Evolutionary conservation across 35 echinoderm and acorn worm genomes (phyloP), one percentile per base, ranked within the genome.

Genomic region (Heliocidaris tuberculata): DNA sequence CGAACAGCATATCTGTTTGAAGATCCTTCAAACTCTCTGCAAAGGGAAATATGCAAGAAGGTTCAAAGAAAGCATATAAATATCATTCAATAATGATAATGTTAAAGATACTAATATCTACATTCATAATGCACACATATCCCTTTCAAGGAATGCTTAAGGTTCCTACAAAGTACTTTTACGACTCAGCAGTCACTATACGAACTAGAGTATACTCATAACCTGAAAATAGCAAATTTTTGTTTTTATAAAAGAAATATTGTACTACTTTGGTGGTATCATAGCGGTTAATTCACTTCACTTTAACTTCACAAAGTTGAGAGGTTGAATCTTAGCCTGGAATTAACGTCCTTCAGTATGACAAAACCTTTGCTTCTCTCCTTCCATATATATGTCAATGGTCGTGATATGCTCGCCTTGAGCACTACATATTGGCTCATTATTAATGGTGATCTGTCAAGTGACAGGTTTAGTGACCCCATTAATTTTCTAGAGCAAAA

Each of bases 1-100:
- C 60, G 61, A 96, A 96, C 86, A 96, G 93, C 95, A 96, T 96
- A 54, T 96, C 95, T 9, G 95, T 94, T 31, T 90, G 93, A 60
- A 96, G 87, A 88, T 96, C 93, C 88, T 96, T 96, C 29, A 96
- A 32, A 60, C 95, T 96, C 52, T 96, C 95, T 89, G 60, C 78
- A 90, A 92, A 48, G 9, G 7, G 52, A 48, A 60, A 49, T 48
- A 61, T 90, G 13, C 17, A 30, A 95, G 42, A 95, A 30, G 89
- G 60, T 60, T 30, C 15, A 42, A 47, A 32, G 21, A 29, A 31
- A 9, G 71, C 13, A 91, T 60, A 86, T 86, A 6, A 86, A 16
- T 86, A 16, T 5, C 0, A 24, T 86, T 2, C 10, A 86, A 30
- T 86, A 86, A 86, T 52, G 6, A 52, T 42, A 42, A 52, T 52